Evolutionary conservation across 2,113 vertebrate genomes (phyloP), one percentile per base, ranked within the genome.

Genomic region (Camelus dromedarius): DNA sequence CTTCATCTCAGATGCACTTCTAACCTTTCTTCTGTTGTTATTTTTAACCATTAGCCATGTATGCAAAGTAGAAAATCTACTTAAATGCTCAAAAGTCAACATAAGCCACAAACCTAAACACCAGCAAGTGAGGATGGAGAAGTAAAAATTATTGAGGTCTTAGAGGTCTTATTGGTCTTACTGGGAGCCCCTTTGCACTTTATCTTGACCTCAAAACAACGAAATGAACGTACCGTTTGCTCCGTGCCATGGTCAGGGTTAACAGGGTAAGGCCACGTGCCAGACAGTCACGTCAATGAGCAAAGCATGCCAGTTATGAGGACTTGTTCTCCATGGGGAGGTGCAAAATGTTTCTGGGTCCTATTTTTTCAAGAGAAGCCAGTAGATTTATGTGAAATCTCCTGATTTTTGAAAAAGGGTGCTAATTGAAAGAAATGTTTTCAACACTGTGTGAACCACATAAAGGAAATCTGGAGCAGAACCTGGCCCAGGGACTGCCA

Each of bases 51-150:
- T 86, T 48, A 75, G n/a, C 67, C 58, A 38, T 56, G 15, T 42
- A 67, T 42, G 91, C 75, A 89, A 95, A 96, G 80, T 26, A 30
- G 32, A 93, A 85, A 42, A 72, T 54, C 30, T 56, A 70, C 72
- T 42, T 66, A 94, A 81, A 62, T 93, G 56, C 30, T 79, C 86
- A 26, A 81, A 84, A 77, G 58, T 32, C 84, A n/a, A 8, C 69
- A 18, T 62, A 64, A 92, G 13, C 60, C 56, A 84, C 6, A 86
- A 89, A 3, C n/a, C 46, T 54, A 62, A 95, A 67, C 56, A 42
- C 5, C 54, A 95, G 35, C 38, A 93, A 82, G 24, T 16, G 10
- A 80, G 52, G 58, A 76, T 46, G 35, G 13, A 82, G 38, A 86
- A 58, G 58, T 22, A 79, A 24, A 38, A 82, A 50, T 42, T 35